Base-by-base conservation (phyloP, 2,888 invertebrate species). In the Tinea semifulvella region DNA sequence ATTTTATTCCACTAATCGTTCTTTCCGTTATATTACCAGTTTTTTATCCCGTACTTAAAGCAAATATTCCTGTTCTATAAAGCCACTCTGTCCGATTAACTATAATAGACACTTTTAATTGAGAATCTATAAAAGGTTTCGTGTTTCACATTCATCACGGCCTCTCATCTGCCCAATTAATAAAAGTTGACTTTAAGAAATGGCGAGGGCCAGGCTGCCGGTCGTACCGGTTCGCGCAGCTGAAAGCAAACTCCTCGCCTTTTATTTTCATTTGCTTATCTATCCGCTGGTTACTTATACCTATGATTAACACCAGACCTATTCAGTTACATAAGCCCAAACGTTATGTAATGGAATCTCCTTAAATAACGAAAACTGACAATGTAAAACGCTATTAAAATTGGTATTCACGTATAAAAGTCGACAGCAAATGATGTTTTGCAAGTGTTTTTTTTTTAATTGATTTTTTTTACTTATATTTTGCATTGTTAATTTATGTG, bases 101-200 rank as follows among this genome's bases (percentile, higher is more conserved):
- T 71, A 74, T 77, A 77, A 77, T 79, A 79, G 74, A 80, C 73
- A 70, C 68, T 77, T 76, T 79, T 80, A 80, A 80, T 80, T 79
- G 76, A 73, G 76, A 79, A 76, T 76, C 77, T 79, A 80, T 77
- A 79, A 79, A 79, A 79, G 77, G 79, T 76, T 80, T 79, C 66
- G 77, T 74, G 68, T 73, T 76, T n/a, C 62, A 69, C 69, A 79
- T 79, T 79, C 79, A 76, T 79, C 80, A 73, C 27, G 73, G 71
- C 67, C 68, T 76, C 77, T 79, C 80, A 79, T 80, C 79, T 79
- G 79, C 77, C 77, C 79, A 80, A 79, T 80, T 79, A 79, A 80
- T 80, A 79, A 79, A 76, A 72, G 75, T 76, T 74, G 77, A 75
- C 70, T 75, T 67, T 63, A 64, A 74, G 68, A 71, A 71, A 76